A percentile compares a stretch with the other conserved stretches of the same genome.
Evolutionary conservation across 2,797 vertebrate genomes (phyloP).

Genomic region (Phaenicophaeus curvirostris): DNA sequence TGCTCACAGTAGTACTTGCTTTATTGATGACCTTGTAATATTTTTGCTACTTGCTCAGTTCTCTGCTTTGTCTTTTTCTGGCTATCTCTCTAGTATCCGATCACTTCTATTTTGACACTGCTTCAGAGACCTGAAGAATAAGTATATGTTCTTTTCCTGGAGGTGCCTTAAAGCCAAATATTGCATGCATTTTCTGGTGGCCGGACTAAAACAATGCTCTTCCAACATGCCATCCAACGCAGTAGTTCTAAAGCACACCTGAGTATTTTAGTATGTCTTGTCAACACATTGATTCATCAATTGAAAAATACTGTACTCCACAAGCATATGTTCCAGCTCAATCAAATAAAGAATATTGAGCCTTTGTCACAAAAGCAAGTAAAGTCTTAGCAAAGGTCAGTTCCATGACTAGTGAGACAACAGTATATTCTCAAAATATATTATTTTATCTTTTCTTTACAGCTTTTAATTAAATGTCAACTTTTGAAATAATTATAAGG

Average conservation of each 20-base stretch:
- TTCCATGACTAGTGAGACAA: constrained; percentile 3
- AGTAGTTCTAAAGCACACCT: not conserved
- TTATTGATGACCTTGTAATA: not conserved
- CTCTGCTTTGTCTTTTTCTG: not conserved
- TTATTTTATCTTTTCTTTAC: constrained; percentile 22
- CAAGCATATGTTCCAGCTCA: not conserved
- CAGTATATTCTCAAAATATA: constrained; percentile 18
- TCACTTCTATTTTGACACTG: not conserved
- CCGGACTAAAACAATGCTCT: not conserved
- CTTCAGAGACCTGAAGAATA: not conserved
- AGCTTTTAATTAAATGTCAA: constrained; percentile 13
- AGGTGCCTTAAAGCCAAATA: not conserved
- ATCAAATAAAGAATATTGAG: not conserved
- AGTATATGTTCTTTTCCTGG: not conserved
- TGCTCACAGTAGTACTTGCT: not conserved
- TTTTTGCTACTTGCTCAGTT: not conserved
- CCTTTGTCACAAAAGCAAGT: not conserved
- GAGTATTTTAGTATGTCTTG: not conserved
- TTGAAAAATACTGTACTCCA: not conserved
- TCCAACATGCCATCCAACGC: not conserved
- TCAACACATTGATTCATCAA: not conserved
- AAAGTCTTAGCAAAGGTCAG: not conserved
- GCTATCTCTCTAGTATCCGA: not conserved
- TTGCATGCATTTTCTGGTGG: not conserved
- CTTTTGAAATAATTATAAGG: constrained; percentile 26